Percentiles rank a stretch among this genome's conserved stretches.
These are phyloP conservation scores for Pangasius djambal DNA, from an alignment of 2,797 vertebrate species.

Conservation along the genomic window DNA sequence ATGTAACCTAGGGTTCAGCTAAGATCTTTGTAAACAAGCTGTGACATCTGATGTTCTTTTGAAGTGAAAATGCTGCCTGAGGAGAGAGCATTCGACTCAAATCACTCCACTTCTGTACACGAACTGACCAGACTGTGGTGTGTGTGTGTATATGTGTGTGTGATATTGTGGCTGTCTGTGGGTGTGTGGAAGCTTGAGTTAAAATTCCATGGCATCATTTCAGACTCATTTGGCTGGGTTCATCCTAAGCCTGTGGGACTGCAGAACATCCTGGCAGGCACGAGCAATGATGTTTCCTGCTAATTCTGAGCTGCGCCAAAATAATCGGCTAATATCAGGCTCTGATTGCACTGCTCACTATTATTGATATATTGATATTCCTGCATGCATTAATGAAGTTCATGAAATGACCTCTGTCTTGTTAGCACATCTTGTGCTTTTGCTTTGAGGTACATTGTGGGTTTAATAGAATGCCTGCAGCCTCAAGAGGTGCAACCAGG, in stretches of 20 bases:
- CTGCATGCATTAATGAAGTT: conserved; percentile 30
- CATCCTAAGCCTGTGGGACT: conserved; percentile 34
- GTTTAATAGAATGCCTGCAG: neutral
- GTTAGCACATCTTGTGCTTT: neutral
- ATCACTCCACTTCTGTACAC: neutral
- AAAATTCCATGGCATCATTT: conserved; percentile 38
- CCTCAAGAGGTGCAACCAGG: neutral
- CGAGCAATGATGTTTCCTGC: conserved; percentile 23
- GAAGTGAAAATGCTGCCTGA: conserved; percentile 34
- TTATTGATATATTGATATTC: conserved; percentile 32
- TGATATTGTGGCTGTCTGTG: neutral
- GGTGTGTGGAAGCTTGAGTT: neutral
- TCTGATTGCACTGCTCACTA: conserved; percentile 16
- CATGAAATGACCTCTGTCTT: conserved; percentile 30
- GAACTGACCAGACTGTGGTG: conserved; percentile 8
- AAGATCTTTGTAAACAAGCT: conserved; percentile 27
- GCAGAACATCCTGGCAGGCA: conserved; percentile 36
- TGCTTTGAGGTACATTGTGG: neutral
- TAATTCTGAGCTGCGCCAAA: conserved; percentile 31
- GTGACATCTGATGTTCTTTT: conserved; percentile 42
- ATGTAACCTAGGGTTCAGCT: conserved; percentile 22
- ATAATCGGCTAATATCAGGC: conserved; percentile 46
- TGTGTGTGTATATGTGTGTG: conserved; percentile 18
- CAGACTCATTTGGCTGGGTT: conserved; percentile 46
- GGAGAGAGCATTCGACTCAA: conserved; percentile 19